Conservation (phyloP, 1,140 invertebrate species). For the Pectinophora gossypiella region DNA sequence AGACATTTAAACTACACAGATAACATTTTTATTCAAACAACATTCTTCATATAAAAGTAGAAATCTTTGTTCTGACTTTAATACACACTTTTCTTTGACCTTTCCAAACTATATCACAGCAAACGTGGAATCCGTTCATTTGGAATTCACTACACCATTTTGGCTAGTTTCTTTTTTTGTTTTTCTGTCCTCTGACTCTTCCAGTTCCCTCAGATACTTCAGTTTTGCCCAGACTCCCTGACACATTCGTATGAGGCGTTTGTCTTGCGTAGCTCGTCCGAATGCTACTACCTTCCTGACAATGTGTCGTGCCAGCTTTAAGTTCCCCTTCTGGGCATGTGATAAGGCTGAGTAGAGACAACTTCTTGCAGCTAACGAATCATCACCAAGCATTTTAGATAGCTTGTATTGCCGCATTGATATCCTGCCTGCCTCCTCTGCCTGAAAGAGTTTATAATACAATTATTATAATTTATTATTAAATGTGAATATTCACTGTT, state of each 20-base stretch:
- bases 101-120: no score
- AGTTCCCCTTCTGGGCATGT: constrained; percentile 86
- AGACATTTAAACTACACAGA: no score
- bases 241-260: constrained; percentile 85
- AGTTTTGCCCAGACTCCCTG: constrained; percentile 89
- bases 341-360: constrained; percentile 91
- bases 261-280: constrained; percentile 76
- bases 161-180: no score
- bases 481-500: no score
- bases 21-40: no score
- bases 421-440: constrained; percentile 90
- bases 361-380: constrained; percentile 85
- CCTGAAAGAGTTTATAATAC: constrained; percentile 75
- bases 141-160: no score
- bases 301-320: constrained; percentile 80
- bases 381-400: constrained; percentile 87
- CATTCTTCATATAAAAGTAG: no score
- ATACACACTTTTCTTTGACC: no score
- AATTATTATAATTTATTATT: constrained; percentile 10
- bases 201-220: constrained; percentile 80
- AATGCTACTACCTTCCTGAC: constrained; percentile 80
- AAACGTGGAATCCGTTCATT: no score
- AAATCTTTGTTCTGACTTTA: no score
- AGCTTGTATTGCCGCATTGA: constrained; percentile 88
- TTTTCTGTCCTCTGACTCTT: no score